These are phyloP conservation scores for Volucella inanis DNA, from an alignment of 2,888 invertebrate genomes.

Conservation along the genomic window DNA sequence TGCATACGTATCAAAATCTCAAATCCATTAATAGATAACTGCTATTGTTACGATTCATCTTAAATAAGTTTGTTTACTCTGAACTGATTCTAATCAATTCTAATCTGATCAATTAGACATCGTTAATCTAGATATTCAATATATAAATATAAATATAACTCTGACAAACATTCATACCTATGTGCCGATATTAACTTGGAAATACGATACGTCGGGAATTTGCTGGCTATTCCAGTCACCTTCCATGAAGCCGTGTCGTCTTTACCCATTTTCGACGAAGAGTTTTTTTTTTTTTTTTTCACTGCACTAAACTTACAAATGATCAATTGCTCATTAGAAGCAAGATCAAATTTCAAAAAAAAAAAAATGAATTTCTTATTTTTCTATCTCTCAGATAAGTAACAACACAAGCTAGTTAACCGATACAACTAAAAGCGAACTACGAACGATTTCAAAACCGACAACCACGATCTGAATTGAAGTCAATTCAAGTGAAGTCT, in stretches of 20 bases:
- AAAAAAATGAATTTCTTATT: slow-evolving; percentile 2
- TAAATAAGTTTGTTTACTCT: slow-evolving; percentile 5
- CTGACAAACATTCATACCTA: slow-evolving; percentile 76
- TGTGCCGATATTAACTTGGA: slow-evolving; percentile 78
- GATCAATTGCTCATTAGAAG: not conserved
- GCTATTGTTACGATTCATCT: too few species aligned
- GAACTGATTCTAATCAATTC: not conserved
- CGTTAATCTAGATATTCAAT: not conserved
- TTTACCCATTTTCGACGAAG: slow-evolving; percentile 32
- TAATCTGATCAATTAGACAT: slow-evolving; percentile 3
- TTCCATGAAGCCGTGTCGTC: slow-evolving; percentile 78
- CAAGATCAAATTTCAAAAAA: slow-evolving; percentile 17
- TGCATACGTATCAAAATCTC: too few species aligned
- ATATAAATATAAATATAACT: not conserved
- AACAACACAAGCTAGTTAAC: not conserved
- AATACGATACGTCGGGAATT: slow-evolving; percentile 82
- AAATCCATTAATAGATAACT: not conserved
- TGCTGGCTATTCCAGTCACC: slow-evolving; percentile 80
- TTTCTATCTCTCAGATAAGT: not conserved
- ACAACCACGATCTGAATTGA: slow-evolving; percentile 30
- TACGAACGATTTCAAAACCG: slow-evolving; percentile 4
- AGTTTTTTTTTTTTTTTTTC: not conserved
- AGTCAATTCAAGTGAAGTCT: slow-evolving; percentile 48
- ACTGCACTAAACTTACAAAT: not conserved
- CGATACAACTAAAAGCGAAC: not conserved